Percentiles rank a stretch among this genome's conserved stretches.
phyloP scores from a whole-genome alignment of 2,797 vertebrate species.

The Rhinichthys osculus region DNA sequence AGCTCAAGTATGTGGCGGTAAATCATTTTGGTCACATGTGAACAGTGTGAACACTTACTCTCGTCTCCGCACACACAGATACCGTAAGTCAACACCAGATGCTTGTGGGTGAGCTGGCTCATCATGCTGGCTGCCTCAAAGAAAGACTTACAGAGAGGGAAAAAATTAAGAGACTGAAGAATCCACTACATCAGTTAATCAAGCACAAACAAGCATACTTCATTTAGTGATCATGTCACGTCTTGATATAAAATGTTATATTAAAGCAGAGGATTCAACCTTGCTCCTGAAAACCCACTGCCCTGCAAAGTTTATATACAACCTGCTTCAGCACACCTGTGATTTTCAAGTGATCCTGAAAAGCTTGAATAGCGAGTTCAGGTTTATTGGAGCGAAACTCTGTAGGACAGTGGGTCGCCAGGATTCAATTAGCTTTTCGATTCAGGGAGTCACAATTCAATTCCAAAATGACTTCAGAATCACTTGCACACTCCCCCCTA shows the following conservation, averaged over 20 bases:
- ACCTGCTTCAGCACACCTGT: neutral
- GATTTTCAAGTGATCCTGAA: neutral
- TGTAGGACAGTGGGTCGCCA: neutral
- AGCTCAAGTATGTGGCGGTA: neutral
- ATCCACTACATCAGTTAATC: neutral
- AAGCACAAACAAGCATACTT: neutral
- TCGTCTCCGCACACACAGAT: slow-evolving; percentile 97
- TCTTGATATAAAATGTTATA: neutral
- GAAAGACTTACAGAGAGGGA: slow-evolving; percentile 83
- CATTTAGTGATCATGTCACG: neutral
- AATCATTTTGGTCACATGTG: neutral
- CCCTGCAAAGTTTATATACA: neutral
- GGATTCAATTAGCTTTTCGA: neutral
- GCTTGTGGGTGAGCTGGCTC: slow-evolving; percentile 97
- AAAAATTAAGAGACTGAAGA: neutral
- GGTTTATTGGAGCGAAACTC: neutral
- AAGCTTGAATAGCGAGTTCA: neutral
- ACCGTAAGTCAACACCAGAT: slow-evolving; percentile 93
- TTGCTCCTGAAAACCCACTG: neutral
- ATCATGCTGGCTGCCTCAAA: slow-evolving; percentile 99
- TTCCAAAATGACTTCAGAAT: neutral
- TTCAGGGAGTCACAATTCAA: neutral
- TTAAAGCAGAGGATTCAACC: neutral
- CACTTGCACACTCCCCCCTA: neutral
- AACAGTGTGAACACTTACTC: slow-evolving; percentile 82